Evolutionary conservation across 2,797 vertebrate genomes (phyloP), one percentile per base, ranked within the genome.

Genomic region (Saxicola maurus): DNA sequence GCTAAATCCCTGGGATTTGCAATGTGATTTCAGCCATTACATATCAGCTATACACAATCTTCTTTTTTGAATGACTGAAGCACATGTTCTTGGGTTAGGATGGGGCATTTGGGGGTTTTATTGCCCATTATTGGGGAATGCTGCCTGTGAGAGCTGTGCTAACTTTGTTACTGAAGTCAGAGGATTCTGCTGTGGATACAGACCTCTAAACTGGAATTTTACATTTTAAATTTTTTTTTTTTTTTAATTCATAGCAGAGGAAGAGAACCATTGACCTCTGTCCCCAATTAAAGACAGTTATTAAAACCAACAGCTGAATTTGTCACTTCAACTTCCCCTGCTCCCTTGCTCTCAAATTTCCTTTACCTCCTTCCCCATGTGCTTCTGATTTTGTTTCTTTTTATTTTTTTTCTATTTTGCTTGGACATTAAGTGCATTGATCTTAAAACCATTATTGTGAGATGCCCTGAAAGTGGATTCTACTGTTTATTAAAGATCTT

Each of bases 301-400:
- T 43, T 24, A 78, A 53, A 52, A 56, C 1, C 20, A 72, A 2
- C 8, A 48, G 15, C 17, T 35, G 28, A 71, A 46, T 35, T 68
- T 4, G 5, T 38, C 3, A 55, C 4, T 12, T 76, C 55, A 17
- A 0, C 7, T 69, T 75, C 4, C 7, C 3, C 13, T 11, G 8
- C 8, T 30, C 52, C 9, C 6, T 53, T 9, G 8, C 16, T 53
- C 53, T 30, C 11, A 79, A 33, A 46, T 61, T 60, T 71, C 17
- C 19, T 60, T 81, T 77, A 30, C 38, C 8, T 42, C 8, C 18
- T 1, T 75, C 49, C 5, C 8, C 15, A 30, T 0, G 0, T 14
- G 2, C 4, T 55, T 86, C 10, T 6, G 3, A 28, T 62, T 74
- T 73, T 57, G 3, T 11, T 71, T 38, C 4, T 11, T 27, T 55